Evolutionary conservation across 2,888 invertebrate genomes (phyloP).

Genomic region (Choreutis nemorana): DNA sequence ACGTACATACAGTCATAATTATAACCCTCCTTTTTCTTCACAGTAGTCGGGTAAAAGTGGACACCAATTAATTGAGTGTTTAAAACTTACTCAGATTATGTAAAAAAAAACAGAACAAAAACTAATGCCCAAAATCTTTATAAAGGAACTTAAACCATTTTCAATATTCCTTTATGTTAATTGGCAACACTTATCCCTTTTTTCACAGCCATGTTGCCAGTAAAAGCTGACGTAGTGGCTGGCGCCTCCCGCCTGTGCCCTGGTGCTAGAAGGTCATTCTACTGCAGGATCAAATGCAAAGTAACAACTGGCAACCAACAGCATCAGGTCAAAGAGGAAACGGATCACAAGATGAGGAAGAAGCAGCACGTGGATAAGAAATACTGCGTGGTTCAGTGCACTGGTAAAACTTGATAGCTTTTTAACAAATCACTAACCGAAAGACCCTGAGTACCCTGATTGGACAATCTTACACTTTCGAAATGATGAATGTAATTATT

Average conservation of each 20-base stretch:
- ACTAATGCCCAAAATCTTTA: too few species aligned
- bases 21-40: too few species aligned
- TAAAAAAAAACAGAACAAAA: too few species aligned
- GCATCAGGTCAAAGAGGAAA: slow-evolving; percentile 73
- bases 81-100: too few species aligned
- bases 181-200: neutral
- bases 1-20: too few species aligned
- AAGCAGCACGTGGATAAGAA: slow-evolving; percentile 79
- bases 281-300: slow-evolving; percentile 92
- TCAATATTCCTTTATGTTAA: neutral
- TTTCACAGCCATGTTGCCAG: slow-evolving; percentile 84
- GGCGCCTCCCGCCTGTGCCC: slow-evolving; percentile 82
- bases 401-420: slow-evolving; percentile 46
- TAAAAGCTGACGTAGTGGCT: slow-evolving; percentile 84
- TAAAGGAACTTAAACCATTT: too few species aligned
- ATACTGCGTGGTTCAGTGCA: slow-evolving; percentile 90
- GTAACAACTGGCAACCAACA: slow-evolving; percentile 11
- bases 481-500: too few species aligned
- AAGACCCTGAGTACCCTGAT: too few species aligned
- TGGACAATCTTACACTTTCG: too few species aligned
- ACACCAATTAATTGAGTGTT: too few species aligned
- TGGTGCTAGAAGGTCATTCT: slow-evolving; percentile 90
- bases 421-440: too few species aligned
- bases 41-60: too few species aligned
- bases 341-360: slow-evolving; percentile 70